A percentile compares a stretch with the other conserved stretches of the same genome.
These are phyloP conservation scores for Loripinus fragilis DNA, from an alignment of 2,888 invertebrate species.

Conservation along the genomic window DNA sequence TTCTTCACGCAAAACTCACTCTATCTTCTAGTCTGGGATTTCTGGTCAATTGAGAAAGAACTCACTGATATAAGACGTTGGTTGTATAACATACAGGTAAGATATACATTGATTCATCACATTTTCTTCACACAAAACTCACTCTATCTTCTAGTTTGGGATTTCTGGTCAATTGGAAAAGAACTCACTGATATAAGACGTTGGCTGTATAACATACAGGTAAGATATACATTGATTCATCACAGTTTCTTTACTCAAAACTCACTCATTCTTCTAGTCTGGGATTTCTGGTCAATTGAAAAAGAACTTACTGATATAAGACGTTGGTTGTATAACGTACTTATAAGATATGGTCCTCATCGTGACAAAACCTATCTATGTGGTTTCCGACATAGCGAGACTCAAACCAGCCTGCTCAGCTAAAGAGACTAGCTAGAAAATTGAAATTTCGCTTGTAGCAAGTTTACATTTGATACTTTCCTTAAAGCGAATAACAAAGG, in stretches of 20 bases:
- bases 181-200: slow-evolving; percentile 66
- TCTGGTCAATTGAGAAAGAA: slow-evolving; percentile 67
- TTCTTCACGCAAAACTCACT: slow-evolving; percentile 73
- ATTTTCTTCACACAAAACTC: slow-evolving; percentile 72
- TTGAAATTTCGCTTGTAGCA: no score
- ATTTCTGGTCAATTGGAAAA: slow-evolving; percentile 67
- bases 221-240: slow-evolving; percentile 68
- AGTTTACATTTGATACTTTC: no score
- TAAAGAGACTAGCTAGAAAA: no score
- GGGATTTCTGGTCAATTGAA: slow-evolving; percentile 71
- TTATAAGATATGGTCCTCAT: no score
- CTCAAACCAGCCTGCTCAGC: no score
- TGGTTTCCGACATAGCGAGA: no score
- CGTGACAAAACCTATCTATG: no score
- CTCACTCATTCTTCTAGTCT: slow-evolving; percentile 76
- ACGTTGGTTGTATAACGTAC: slow-evolving; percentile 73
- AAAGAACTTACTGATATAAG: slow-evolving; percentile 66
- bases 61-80: slow-evolving; percentile 66
- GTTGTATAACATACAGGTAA: slow-evolving; percentile 76
- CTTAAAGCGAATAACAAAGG: no score
- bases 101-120: slow-evolving; percentile 70
- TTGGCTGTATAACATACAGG: slow-evolving; percentile 77
- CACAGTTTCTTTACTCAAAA: slow-evolving; percentile 73
- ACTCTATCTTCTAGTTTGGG: slow-evolving; percentile 77
- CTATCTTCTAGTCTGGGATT: slow-evolving; percentile 77